A percentile compares a stretch with the other conserved stretches of the same genome.
Conservation (phyloP, 2,888 invertebrate genomes). For the Parnassius orleans region DNA sequence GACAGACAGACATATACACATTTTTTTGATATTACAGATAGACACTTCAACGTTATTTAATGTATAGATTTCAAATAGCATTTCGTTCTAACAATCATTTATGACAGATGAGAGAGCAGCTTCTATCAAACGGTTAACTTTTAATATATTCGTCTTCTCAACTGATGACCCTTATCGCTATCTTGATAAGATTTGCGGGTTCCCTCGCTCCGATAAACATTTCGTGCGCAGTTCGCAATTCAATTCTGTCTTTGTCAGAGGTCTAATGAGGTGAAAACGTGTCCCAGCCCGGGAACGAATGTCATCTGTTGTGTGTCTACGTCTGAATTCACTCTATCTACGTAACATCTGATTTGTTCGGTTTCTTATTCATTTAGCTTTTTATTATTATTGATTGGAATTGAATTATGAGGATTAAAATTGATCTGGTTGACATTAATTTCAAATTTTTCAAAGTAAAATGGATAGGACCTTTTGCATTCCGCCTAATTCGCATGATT, state of each 20-base stretch:
- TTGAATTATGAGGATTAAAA: neutral
- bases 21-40: too few species aligned
- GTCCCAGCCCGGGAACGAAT: conserved; percentile 1
- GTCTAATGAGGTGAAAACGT: conserved; percentile 8
- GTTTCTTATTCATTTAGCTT: conserved; percentile 7
- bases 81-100: too few species aligned
- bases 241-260: conserved; percentile 10
- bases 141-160: too few species aligned
- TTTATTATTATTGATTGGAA: conserved; percentile 1
- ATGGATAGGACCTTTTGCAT: too few species aligned
- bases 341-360: neutral
- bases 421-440: too few species aligned
- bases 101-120: too few species aligned
- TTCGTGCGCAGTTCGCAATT: conserved; percentile 4
- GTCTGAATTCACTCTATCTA: conserved; percentile 8
- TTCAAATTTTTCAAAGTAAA: too few species aligned
- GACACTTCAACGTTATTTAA: too few species aligned
- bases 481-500: too few species aligned
- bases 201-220: neutral
- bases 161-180: neutral
- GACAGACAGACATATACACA: too few species aligned
- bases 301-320: neutral
- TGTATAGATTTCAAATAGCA: too few species aligned
- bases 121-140: too few species aligned
- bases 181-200: neutral